phyloP scores from a whole-genome alignment of 2,888 invertebrate genomes.

The Cistogaster globosa region DNA sequence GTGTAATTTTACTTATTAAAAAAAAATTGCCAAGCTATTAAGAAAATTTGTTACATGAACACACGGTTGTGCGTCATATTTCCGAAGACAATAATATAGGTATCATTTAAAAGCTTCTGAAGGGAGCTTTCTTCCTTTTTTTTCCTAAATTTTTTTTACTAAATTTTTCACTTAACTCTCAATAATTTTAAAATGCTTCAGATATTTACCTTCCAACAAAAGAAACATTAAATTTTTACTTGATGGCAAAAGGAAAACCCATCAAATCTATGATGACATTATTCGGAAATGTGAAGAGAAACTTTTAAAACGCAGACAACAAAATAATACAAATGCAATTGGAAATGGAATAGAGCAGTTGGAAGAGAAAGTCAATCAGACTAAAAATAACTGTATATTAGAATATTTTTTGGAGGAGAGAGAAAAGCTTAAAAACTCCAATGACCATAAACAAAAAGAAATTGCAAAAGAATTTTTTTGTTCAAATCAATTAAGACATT shows the following conservation, averaged over 20 bases:
- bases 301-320: slow-evolving; percentile 55
- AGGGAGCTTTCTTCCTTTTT: too few relatives aligned
- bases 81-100: too few relatives aligned
- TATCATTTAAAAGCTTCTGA: too few relatives aligned
- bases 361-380: slow-evolving; percentile 13
- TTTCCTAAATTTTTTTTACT: too few relatives aligned
- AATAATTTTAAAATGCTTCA: slow-evolving; percentile 31
- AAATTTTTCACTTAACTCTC: background rate
- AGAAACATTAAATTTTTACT: slow-evolving; percentile 87
- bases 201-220: slow-evolving; percentile 84
- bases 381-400: slow-evolving; percentile 83
- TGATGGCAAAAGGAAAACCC: slow-evolving; percentile 89
- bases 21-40: background rate
- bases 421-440: slow-evolving; percentile 79
- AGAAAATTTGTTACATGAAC: too few relatives aligned
- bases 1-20: too few relatives aligned
- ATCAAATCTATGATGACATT: slow-evolving; percentile 88
- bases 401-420: slow-evolving; percentile 87
- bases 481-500: slow-evolving; percentile 88
- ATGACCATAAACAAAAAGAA: slow-evolving; percentile 47
- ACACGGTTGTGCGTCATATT: too few relatives aligned
- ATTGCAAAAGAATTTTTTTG: slow-evolving; percentile 84
- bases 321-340: background rate
- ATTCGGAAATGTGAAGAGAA: slow-evolving; percentile 84
- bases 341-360: slow-evolving; percentile 68